Base-by-base conservation (phyloP, 2,888 invertebrate species). In the Ophonus ardosiacus region DNA sequence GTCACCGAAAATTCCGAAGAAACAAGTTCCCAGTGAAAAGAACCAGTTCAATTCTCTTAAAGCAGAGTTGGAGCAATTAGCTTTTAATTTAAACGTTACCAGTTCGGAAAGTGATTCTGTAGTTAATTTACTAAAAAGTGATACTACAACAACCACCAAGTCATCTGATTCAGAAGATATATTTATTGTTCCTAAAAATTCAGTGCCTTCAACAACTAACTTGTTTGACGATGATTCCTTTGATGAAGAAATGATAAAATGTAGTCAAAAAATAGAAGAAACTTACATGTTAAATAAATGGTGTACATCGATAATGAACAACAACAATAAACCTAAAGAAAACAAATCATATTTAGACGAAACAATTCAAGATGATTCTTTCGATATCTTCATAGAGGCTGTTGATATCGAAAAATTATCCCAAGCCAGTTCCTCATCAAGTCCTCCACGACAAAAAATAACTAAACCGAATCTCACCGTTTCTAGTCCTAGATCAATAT, bases 231-330 rank as follows among this genome's bases (percentile, higher is more conserved):
- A 90, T 88, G 91, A 91, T 88, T 90, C 90, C 6, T 86, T 90
- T 81, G 90, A 91, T 86, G 89, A 90, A 86, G 87, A 90, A 85
- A 87, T 91, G 83, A 24, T 90, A 63, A 86, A 89, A 65, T 90
- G 88, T 85, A 90, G 90, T 86, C 91, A 91, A 87, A 86, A 89
- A 87, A 85, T 91, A 21, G 91, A 91, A 87, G 84, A 87, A 79
- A 84, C 86, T 8, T 86, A 86, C n/a, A 86, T 86, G 81, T 85
- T 86, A 21, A 86, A 85, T 38, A 61, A 21, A 51, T 79, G 85
- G 43, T 84, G 81, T n/a, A 81, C 85, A 5, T 2, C 38, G 10
- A 80, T 68, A 38, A 59, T 56, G 15, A 61, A 82, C 63, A 63
- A 61, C 17, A 81, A 71, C 10, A 56, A 57, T 24, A 78, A 76